Percentiles rank a stretch among this genome's conserved stretches.
Evolutionary conservation across 2,888 invertebrate species (phyloP).

Genomic region (Gandaritis pyraliata): DNA sequence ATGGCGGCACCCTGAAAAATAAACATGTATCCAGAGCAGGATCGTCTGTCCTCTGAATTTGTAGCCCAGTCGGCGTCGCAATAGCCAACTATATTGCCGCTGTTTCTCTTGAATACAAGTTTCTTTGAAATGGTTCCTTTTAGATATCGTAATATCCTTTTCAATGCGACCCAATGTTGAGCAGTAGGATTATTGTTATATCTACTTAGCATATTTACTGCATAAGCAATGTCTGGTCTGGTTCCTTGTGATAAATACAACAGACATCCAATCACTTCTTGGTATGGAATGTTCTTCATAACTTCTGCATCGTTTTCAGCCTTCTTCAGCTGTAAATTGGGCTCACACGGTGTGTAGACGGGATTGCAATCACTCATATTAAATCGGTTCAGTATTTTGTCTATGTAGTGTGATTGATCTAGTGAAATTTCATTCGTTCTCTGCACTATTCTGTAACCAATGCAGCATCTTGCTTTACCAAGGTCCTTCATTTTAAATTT

Average conservation of each 20-base stretch:
- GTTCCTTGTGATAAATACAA: too few relatives aligned
- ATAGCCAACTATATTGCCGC: slow-evolving; percentile 1
- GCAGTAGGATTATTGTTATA: too few relatives aligned
- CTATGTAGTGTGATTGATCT: slow-evolving; percentile 9
- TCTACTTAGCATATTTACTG: too few relatives aligned
- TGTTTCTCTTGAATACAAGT: not conserved
- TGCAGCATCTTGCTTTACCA: slow-evolving; percentile 3
- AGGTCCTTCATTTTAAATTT: slow-evolving; percentile 9
- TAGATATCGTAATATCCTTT: too few relatives aligned
- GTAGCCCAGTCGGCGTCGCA: slow-evolving; percentile 1
- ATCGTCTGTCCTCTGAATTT: not conserved
- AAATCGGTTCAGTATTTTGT: slow-evolving; percentile 1
- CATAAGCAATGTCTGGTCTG: too few relatives aligned
- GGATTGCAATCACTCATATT: slow-evolving; percentile 7
- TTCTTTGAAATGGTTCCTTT: too few relatives aligned
- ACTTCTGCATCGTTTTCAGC: slow-evolving; percentile 1
- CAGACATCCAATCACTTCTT: too few relatives aligned
- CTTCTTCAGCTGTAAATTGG: slow-evolving; percentile 2
- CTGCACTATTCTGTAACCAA: not conserved
- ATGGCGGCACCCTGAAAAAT: slow-evolving; percentile 1
- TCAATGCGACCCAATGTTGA: too few relatives aligned
- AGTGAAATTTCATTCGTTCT: slow-evolving; percentile 2
- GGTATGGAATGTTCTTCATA: slow-evolving; percentile 3
- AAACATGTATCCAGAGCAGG: not conserved
- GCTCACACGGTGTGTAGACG: slow-evolving; percentile 1